Evolutionary conservation across 2,888 invertebrate species (phyloP).

Genomic region (Dinocampus coccinellae): DNA sequence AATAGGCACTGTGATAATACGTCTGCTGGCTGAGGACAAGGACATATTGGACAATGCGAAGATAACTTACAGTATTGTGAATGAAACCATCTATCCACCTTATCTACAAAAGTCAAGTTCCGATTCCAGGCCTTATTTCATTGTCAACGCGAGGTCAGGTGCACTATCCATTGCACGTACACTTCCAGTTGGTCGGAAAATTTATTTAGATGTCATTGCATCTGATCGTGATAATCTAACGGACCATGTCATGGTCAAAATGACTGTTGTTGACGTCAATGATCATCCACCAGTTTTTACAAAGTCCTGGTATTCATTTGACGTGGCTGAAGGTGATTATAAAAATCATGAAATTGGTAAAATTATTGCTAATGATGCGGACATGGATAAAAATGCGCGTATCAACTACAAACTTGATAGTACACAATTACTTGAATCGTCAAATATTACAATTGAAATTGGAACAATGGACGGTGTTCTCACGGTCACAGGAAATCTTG

Average conservation of each 20-base stretch:
- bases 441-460: conserved; percentile 73
- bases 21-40: conserved; percentile 79
- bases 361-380: conserved; percentile 83
- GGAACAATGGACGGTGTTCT: conserved; percentile 79
- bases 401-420: conserved; percentile 75
- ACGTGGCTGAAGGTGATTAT: conserved; percentile 84
- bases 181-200: conserved; percentile 81
- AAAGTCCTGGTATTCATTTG: conserved; percentile 86
- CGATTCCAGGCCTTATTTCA: conserved; percentile 78
- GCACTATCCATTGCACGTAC: conserved; percentile 80
- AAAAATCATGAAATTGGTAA: conserved; percentile 79
- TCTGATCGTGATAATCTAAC: conserved; percentile 81
- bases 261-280: conserved; percentile 85
- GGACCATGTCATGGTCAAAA: conserved; percentile 78
- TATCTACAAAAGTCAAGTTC: conserved; percentile 70
- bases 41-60: conserved; percentile 80
- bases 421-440: background rate
- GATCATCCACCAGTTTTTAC: conserved; percentile 87
- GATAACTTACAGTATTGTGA: conserved; percentile 78
- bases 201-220: conserved; percentile 82
- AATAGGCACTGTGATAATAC: conserved; percentile 78
- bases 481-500: conserved; percentile 81
- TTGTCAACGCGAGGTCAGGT: conserved; percentile 82
- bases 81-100: conserved; percentile 32
- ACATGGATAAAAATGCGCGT: conserved; percentile 85